Percentiles rank a stretch among this genome's conserved stretches.
phyloP scores from a whole-genome alignment of 2,113 vertebrate genomes.

The Corythaeola cristata region DNA sequence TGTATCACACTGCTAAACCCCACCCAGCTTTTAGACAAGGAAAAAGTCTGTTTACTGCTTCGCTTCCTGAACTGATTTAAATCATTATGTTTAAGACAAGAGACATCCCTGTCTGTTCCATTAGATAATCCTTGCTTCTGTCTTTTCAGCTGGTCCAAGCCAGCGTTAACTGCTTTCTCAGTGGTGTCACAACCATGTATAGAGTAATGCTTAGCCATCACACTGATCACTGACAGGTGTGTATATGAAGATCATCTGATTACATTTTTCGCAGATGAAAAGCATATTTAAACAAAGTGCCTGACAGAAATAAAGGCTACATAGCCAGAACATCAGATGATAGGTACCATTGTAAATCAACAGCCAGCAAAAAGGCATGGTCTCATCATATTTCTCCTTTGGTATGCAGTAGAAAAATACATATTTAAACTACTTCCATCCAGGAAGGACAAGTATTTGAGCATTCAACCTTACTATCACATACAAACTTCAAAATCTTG shows the following conservation, averaged over 20 bases:
- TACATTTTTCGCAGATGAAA: not conserved
- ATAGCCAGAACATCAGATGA: not conserved
- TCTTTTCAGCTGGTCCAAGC: not conserved
- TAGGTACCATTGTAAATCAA: not conserved
- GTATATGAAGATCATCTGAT: not conserved
- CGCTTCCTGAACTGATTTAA: not conserved
- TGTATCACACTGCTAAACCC: not conserved
- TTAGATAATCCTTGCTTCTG: not conserved
- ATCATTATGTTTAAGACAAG: not conserved
- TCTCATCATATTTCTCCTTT: not conserved
- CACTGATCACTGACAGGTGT: not conserved
- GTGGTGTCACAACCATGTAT: accelerated
- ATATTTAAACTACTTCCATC: not conserved
- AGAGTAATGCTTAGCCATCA: not conserved
- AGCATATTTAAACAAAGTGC: not conserved
- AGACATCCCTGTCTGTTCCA: not conserved
- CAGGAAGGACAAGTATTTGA: not conserved
- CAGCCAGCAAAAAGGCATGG: not conserved
- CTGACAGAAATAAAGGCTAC: not conserved
- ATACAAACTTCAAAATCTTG: not conserved
- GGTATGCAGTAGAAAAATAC: not conserved
- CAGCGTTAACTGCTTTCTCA: not conserved
- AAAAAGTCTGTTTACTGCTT: not conserved
- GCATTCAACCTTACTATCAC: not conserved
- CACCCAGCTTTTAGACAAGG: not conserved